These are phyloP conservation scores for Apogon hyalosoma DNA, from an alignment of 2,797 vertebrate genomes.

Conservation along the genomic window DNA sequence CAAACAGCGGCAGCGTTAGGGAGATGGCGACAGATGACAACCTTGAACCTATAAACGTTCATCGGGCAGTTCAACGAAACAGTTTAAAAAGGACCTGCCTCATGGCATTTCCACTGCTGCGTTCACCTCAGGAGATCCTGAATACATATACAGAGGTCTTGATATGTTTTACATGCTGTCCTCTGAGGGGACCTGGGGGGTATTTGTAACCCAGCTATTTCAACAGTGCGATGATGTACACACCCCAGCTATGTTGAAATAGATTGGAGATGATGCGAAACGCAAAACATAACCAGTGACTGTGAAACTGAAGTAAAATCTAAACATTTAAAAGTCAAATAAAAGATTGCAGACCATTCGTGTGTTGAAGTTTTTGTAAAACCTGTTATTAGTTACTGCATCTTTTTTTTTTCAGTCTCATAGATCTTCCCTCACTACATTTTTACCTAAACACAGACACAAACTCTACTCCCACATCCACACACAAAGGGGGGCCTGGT, in stretches of 20 bases:
- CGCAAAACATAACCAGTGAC: conserved; percentile 65
- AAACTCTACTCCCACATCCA: conserved; percentile 17
- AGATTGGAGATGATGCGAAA: conserved; percentile 81
- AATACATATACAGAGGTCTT: conserved; percentile 76
- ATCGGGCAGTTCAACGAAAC: conserved; percentile 47
- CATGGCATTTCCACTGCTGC: conserved; percentile 56
- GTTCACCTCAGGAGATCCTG: conserved; percentile 72
- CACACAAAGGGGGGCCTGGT: conserved; percentile 53
- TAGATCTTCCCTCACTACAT: conserved; percentile 4
- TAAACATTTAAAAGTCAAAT: conserved; percentile 5
- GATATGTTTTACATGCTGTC: conserved; percentile 80
- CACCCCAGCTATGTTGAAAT: conserved; percentile 68
- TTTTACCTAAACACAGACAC: conserved; percentile 12
- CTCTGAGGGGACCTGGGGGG: conserved; percentile 57
- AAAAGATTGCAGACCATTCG: background rate
- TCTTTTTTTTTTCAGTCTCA: too few relatives aligned
- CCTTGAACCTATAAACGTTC: conserved; percentile 65
- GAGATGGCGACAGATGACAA: conserved; percentile 73
- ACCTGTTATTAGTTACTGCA: conserved; percentile 4
- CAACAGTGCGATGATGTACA: conserved; percentile 76
- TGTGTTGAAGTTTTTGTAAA: conserved; percentile 21
- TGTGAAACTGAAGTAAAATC: conserved; percentile 35
- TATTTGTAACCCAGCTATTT: conserved; percentile 72
- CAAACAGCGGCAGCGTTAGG: conserved; percentile 61
- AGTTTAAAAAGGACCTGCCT: conserved; percentile 55